These are phyloP conservation scores for Sebastes glaucus DNA, from an alignment of 2,797 vertebrate species.

Conservation along the genomic window DNA sequence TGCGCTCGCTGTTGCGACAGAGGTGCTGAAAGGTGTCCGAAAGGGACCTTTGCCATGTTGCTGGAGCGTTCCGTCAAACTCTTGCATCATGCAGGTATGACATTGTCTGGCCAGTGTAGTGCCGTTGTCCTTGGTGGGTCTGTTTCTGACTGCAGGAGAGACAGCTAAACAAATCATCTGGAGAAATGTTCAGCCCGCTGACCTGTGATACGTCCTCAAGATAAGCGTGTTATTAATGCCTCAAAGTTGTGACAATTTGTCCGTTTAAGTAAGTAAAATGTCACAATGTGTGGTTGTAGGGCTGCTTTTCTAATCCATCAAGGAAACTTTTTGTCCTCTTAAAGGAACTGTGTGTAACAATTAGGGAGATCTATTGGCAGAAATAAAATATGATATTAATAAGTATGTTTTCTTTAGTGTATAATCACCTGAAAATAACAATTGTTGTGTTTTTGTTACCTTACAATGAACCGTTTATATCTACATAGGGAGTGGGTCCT, in stretches of 20 bases:
- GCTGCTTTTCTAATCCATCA: background rate
- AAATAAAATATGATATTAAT: no score
- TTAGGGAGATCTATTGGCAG: no score
- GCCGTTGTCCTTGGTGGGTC: slow-evolving; percentile 39
- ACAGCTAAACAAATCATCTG: slow-evolving; percentile 6
- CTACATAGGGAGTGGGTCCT: no score
- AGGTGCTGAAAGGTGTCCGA: slow-evolving; percentile 60
- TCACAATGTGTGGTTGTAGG: background rate
- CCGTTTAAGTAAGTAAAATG: background rate
- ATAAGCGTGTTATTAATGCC: background rate
- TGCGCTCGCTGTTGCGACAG: slow-evolving; percentile 44
- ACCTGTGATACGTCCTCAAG: background rate
- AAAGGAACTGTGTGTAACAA: background rate
- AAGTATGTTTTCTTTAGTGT: no score
- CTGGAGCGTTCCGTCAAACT: slow-evolving; percentile 55
- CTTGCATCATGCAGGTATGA: slow-evolving; percentile 73
- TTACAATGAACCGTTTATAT: rapidly evolving
- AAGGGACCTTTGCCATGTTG: slow-evolving; percentile 52
- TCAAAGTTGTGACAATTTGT: background rate
- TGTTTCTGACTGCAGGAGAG: slow-evolving; percentile 29
- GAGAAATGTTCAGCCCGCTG: background rate
- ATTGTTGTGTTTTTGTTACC: no score
- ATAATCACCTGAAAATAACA: no score
- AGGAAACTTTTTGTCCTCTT: background rate
- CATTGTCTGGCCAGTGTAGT: slow-evolving; percentile 51